phyloP scores from a whole-genome alignment of 2,113 vertebrate genomes.

The Notarius lentiginosus region DNA sequence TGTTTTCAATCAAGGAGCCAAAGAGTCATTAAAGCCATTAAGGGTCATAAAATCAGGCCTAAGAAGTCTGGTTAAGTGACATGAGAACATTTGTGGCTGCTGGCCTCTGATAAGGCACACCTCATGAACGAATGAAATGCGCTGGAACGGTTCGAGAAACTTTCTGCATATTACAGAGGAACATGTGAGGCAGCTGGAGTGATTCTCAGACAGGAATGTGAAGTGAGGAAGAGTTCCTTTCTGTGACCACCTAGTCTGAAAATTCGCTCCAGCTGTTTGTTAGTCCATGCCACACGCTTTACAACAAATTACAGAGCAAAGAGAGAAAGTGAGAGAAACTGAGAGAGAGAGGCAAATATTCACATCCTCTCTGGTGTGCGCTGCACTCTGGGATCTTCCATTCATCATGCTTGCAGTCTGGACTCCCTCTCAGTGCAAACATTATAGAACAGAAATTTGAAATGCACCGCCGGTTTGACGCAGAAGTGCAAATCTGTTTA shows the following conservation, averaged over 20 bases:
- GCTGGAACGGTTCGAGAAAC: constrained; percentile 4
- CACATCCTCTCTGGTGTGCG: constrained; percentile 27
- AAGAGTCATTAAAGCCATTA: constrained; percentile 48
- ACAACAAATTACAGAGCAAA: constrained; percentile 42
- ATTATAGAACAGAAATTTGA: constrained; percentile 29
- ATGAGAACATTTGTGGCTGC: constrained; percentile 25
- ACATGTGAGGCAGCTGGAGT: neutral
- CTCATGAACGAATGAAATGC: constrained; percentile 4
- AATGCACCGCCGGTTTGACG: constrained; percentile 22
- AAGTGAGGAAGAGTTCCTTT: neutral
- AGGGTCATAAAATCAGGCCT: constrained; percentile 24
- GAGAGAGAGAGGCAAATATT: constrained; percentile 35
- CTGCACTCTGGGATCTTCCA: constrained; percentile 5
- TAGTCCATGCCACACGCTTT: constrained; percentile 46
- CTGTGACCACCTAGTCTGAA: constrained; percentile 19
- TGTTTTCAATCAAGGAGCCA: constrained; percentile 36
- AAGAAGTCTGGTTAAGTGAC: constrained; percentile 26
- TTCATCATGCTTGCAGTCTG: constrained; percentile 28
- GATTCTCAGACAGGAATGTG: constrained; percentile 1
- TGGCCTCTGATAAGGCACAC: constrained; percentile 20
- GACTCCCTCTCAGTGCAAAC: constrained; percentile 29
- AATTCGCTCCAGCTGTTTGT: constrained; percentile 51
- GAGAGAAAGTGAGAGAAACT: constrained; percentile 17
- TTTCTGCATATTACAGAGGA: neutral
- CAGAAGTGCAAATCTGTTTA: constrained; percentile 32